Base-by-base conservation (phyloP, 2,113 vertebrate genomes). In the Thunnus maccoyii region DNA sequence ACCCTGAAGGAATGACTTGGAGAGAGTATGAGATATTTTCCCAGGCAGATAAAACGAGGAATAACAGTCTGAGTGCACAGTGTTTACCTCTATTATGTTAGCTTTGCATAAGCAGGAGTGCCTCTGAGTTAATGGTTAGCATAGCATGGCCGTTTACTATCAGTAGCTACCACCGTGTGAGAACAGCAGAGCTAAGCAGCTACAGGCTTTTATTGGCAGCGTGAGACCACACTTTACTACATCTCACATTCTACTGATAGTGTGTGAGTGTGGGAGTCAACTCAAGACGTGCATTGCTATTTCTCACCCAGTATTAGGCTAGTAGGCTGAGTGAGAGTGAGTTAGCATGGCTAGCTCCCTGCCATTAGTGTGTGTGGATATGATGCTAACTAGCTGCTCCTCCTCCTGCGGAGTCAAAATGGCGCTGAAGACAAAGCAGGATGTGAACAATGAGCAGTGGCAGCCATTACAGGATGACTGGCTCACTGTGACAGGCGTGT, bases 361-460 rank as follows among this genome's bases (percentile, higher is more conserved):
- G 71, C 84, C 63, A 65, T 60, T 9, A 50, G 66, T 67, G 78
- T 77, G 65, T 50, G 51, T 55, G 60, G 60, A 30, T 57, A 7
- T 41, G 75, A 64, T 64, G 3, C 56, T 80, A 51, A 51, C 32
- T 46, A 14, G 55, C 54, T 63, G 50, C 68, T 71, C 72, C 86
- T 85, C 69, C 86, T 83, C 68, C 81, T 58, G 41, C 76, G 57
- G 86, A 93, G 92, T 90, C 92, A 97, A 97, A 96, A 98, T 96
- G 97, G 97, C 95, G 96, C 95, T 92, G 94, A 76, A 93, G 79
- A 91, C 93, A 95, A 95, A 95, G 93, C 90, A 92, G 92, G 91
- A 94, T 93, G 94, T 94, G 94, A 95, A 95, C 95, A 95, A 95
- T 94, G 93, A 95, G 91, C 92, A 87, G 91, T 92, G 92, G 94